Percentiles rank a stretch among this genome's conserved stretches.
Conservation (phyloP, 2,888 invertebrate genomes). For the Caenorhabditis sp. region DNA sequence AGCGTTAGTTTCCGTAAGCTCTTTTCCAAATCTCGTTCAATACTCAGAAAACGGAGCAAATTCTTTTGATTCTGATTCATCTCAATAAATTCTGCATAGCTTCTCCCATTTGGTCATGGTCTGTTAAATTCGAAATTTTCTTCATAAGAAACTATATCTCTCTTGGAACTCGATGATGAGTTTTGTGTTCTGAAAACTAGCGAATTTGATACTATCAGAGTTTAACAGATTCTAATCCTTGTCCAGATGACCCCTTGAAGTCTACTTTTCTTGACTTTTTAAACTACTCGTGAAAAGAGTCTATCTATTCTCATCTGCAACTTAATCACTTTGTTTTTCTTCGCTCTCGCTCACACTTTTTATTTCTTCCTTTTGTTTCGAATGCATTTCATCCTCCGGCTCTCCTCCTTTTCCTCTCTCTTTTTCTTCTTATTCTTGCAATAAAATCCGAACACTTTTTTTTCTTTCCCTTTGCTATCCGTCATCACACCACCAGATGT, state of each 20-base stretch:
- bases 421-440: neutral
- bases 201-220: no score
- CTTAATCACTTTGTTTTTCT: constrained; percentile 50
- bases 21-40: no score
- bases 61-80: no score
- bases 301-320: constrained; percentile 25
- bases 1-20: no score
- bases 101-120: neutral
- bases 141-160: no score
- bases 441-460: constrained; percentile 35
- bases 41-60: no score
- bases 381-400: constrained; percentile 15
- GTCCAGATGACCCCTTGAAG: no score
- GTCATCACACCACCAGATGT: constrained; percentile 36
- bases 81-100: neutral
- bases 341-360: neutral
- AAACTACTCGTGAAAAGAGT: neutral
- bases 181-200: no score
- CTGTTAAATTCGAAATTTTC: neutral
- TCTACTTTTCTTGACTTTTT: constrained; percentile 8
- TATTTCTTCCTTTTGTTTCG: constrained; percentile 1
- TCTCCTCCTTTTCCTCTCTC: constrained; percentile 11
- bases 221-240: no score
- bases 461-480: neutral
- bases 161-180: no score